These are phyloP conservation scores for Hypocryptadius cinnamomeus DNA, from an alignment of 2,113 vertebrate genomes.

Conservation along the genomic window DNA sequence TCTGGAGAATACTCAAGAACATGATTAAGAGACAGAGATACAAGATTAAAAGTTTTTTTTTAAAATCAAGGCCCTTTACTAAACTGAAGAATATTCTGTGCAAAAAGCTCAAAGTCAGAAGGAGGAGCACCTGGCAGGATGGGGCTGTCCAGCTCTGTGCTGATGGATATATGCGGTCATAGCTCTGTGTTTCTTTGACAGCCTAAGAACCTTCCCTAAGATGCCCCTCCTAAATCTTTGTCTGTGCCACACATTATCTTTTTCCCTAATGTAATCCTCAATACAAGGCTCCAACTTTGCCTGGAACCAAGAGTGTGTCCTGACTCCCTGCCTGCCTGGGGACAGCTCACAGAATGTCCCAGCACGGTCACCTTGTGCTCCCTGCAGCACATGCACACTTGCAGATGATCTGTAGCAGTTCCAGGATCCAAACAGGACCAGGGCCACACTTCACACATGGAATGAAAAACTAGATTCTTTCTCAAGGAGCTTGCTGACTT, in stretches of 20 bases:
- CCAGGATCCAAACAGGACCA: neutral
- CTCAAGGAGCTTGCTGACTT: neutral
- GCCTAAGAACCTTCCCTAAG: neutral
- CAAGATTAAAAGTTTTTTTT: neutral
- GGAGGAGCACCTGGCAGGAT: neutral
- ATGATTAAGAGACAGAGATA: neutral
- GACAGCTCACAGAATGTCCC: neutral
- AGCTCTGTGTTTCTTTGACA: neutral
- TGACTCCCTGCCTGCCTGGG: neutral
- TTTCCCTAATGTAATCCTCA: neutral
- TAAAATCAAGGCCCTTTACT: neutral
- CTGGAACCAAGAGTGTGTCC: neutral
- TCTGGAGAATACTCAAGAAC: neutral
- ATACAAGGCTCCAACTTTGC: neutral
- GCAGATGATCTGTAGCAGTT: neutral
- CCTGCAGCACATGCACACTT: neutral
- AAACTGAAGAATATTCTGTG: neutral
- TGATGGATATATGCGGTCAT: neutral
- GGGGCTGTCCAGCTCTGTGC: neutral
- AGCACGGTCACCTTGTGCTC: neutral
- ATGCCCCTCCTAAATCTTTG: neutral
- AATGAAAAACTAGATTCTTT: neutral
- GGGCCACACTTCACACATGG: neutral
- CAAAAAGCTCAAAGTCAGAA: neutral
- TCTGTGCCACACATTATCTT: neutral